Conservation (phyloP, 30 jellyfish, hydroid and myxozoan species). For the Hydractinia echinata region DNA sequence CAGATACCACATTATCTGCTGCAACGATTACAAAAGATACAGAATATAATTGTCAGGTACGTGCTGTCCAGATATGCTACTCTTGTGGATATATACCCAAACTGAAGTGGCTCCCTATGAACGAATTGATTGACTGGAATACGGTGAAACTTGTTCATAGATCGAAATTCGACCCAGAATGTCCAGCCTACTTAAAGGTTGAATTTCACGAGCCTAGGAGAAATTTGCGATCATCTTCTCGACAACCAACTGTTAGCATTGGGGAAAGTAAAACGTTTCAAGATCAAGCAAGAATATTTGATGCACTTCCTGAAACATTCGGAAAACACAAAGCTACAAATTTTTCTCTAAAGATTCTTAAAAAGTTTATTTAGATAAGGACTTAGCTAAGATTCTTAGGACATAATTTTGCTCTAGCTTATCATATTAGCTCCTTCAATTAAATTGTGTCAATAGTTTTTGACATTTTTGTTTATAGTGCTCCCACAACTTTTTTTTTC, state of each 20-base stretch:
- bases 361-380: slow-evolving; percentile 4
- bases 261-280: slow-evolving; percentile 11
- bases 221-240: slow-evolving; percentile 6
- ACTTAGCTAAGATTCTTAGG: not conserved
- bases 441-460: too few species aligned
- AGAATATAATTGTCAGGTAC: not conserved
- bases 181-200: slow-evolving; percentile 2
- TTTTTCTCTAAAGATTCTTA: not conserved
- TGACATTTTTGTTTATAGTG: too few species aligned
- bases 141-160: slow-evolving; percentile 12
- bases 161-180: slow-evolving; percentile 1
- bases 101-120: slow-evolving; percentile 13
- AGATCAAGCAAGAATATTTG: slow-evolving; percentile 3
- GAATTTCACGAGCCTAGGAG: slow-evolving; percentile 10
- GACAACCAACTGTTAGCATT: slow-evolving; percentile 3
- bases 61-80: slow-evolving; percentile 21
- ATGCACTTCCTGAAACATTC: not conserved
- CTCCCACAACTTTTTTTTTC: too few species aligned
- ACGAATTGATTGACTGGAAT: slow-evolving; percentile 9
- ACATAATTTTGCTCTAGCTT: too few species aligned
- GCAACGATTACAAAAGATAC: slow-evolving; percentile 14
- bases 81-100: not conserved
- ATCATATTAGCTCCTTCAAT: too few species aligned
- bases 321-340: not conserved
- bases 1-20: slow-evolving; percentile 8